Conservation (phyloP, 2,113 vertebrate species). For the Mirza zaza region DNA sequence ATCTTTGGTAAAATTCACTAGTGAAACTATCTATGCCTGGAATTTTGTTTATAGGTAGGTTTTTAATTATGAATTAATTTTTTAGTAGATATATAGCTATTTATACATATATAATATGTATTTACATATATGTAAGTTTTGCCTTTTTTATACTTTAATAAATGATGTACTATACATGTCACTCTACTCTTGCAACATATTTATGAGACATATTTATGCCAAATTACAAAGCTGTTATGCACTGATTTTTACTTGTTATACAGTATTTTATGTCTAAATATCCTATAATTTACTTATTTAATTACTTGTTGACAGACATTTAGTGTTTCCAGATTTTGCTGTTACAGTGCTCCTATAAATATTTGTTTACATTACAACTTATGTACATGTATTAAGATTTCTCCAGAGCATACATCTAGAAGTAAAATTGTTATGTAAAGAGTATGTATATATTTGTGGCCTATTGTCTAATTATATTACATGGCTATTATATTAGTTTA, state of each 20-base stretch:
- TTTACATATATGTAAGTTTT: not conserved
- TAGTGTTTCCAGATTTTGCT: not conserved
- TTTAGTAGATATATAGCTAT: not conserved
- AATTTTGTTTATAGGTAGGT: not conserved
- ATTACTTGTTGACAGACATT: not conserved
- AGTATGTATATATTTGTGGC: not conserved
- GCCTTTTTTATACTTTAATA: conserved; percentile 1
- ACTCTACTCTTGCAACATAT: not conserved
- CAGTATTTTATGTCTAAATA: not conserved
- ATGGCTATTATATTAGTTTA: not conserved
- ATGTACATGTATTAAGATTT: not conserved
- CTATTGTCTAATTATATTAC: not conserved
- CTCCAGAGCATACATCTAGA: not conserved
- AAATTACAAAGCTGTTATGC: not conserved
- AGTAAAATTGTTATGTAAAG: not conserved
- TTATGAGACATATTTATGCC: not conserved
- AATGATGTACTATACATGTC: not conserved
- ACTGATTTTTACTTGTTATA: not conserved
- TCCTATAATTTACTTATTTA: not conserved
- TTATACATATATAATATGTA: not conserved
- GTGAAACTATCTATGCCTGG: not conserved
- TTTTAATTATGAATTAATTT: not conserved
- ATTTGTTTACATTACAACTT: not conserved
- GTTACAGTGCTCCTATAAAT: not conserved
- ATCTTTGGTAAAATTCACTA: not conserved